These are phyloP conservation scores for Rhinogobius similis DNA, from an alignment of 2,113 vertebrate genomes.

Conservation along the genomic window DNA sequence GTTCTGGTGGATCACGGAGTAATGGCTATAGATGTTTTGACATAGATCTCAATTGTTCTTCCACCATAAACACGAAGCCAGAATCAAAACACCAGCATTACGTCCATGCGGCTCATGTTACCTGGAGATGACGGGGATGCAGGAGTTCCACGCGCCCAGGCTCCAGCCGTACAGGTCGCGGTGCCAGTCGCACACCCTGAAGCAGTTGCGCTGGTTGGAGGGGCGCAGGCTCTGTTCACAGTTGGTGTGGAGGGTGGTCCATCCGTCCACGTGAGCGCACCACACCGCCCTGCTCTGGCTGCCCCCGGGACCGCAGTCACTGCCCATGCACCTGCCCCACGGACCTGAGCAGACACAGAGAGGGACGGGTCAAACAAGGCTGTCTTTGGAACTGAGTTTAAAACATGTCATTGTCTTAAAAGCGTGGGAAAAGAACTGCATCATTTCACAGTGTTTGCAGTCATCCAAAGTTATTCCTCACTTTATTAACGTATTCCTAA, in stretches of 20 bases:
- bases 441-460: no score
- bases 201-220: conserved; percentile 92
- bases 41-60: no score
- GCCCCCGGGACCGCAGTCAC: conserved; percentile 92
- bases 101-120: neutral
- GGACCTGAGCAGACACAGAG: conserved; percentile 79
- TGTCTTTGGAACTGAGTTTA: neutral
- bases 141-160: conserved; percentile 87
- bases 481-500: no score
- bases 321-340: conserved; percentile 97
- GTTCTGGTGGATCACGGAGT: no score
- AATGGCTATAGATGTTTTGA: no score
- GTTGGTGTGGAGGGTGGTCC: conserved; percentile 94
- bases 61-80: no score
- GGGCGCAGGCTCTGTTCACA: conserved; percentile 86
- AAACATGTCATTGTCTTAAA: no score
- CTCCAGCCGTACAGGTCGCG: conserved; percentile 94
- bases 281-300: conserved; percentile 93
- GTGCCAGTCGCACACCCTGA: conserved; percentile 96
- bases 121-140: conserved; percentile 82
- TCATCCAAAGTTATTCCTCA: no score
- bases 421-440: no score
- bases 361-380: neutral
- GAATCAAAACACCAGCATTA: no score
- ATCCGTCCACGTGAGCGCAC: conserved; percentile 95